Conservation (phyloP, 92 coral and sea anemone genomes). For the Zoanthus gigantus region DNA sequence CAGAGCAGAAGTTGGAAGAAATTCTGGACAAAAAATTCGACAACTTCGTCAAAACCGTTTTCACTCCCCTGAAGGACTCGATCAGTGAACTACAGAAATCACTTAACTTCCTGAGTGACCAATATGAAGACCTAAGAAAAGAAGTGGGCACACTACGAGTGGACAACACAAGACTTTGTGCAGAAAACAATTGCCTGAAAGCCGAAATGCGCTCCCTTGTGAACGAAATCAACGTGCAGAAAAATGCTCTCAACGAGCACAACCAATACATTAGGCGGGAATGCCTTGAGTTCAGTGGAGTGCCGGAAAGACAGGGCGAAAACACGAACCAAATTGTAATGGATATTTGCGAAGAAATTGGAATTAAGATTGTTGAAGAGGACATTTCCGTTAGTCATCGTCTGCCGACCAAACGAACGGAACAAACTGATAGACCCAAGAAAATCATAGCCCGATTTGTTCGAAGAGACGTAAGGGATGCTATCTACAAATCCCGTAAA, state of each 20-base stretch:
- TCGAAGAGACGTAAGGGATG: conserved; percentile 42
- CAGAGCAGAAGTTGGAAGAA: conserved; percentile 8
- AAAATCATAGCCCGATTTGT: conserved; percentile 40
- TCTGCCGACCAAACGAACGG: conserved; percentile 35
- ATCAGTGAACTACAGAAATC: conserved; percentile 1
- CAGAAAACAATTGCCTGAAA: conserved; percentile 34
- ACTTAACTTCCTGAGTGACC: conserved; percentile 22
- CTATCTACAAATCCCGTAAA: conserved; percentile 38
- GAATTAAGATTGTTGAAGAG: conserved; percentile 23
- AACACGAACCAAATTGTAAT: conserved; percentile 39
- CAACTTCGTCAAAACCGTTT: conserved; percentile 4
- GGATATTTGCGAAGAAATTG: conserved; percentile 37
- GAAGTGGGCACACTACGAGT: conserved; percentile 1
- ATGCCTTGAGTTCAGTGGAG: conserved; percentile 52
- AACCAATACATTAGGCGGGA: conserved; percentile 50
- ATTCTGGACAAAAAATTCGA: conserved; percentile 21
- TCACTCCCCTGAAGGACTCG: conserved; percentile 24
- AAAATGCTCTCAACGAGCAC: conserved; percentile 41
- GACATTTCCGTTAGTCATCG: conserved; percentile 42
- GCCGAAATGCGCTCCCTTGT: conserved; percentile 8
- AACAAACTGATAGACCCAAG: conserved; percentile 33
- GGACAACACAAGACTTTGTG: conserved; percentile 13
- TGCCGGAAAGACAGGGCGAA: conserved; percentile 18
- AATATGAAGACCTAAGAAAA: conserved; percentile 23
- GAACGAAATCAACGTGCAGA: conserved; percentile 47